Conservation (phyloP, 1,140 invertebrate species). For the Heterodera schachtii region DNA sequence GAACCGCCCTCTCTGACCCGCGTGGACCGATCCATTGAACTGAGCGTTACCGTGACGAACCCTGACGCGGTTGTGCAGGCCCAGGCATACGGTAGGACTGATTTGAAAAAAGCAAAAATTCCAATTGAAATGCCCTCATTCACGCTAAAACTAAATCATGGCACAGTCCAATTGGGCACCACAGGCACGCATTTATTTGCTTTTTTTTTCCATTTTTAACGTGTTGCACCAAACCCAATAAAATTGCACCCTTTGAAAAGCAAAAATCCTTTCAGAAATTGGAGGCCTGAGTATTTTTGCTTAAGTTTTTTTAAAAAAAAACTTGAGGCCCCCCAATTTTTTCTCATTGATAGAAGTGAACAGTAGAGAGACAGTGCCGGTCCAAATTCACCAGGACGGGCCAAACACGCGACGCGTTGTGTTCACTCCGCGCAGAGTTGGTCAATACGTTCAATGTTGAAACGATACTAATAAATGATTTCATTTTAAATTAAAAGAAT, state of each 20-base stretch:
- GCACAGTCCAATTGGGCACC: not conserved
- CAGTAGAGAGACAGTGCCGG: slow-evolving; percentile 28
- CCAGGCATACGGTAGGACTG: slow-evolving; percentile 19
- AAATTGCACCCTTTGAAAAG: no score
- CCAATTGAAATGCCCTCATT: no score
- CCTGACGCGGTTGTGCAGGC: slow-evolving; percentile 36
- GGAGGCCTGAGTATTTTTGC: not conserved
- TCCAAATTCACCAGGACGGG: slow-evolving; percentile 35
- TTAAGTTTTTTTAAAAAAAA: not conserved
- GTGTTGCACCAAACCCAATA: not conserved
- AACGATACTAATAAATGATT: no score
- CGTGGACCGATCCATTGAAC: slow-evolving; percentile 81
- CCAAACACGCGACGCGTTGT: slow-evolving; percentile 74
- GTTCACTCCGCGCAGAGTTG: slow-evolving; percentile 85
- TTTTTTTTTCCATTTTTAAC: not conserved
- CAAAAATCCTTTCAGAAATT: not conserved
- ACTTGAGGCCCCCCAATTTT: not conserved
- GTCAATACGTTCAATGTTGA: slow-evolving; percentile 42
- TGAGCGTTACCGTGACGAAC: slow-evolving; percentile 73
- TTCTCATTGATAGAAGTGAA: slow-evolving; percentile 33
- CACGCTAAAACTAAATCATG: not conserved
- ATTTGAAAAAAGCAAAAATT: not conserved
- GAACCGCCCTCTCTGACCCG: slow-evolving; percentile 82
- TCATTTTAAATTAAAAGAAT: no score
- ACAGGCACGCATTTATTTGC: not conserved